Conservation (phyloP, 1,140 invertebrate genomes). For the Tribolium madens region DNA sequence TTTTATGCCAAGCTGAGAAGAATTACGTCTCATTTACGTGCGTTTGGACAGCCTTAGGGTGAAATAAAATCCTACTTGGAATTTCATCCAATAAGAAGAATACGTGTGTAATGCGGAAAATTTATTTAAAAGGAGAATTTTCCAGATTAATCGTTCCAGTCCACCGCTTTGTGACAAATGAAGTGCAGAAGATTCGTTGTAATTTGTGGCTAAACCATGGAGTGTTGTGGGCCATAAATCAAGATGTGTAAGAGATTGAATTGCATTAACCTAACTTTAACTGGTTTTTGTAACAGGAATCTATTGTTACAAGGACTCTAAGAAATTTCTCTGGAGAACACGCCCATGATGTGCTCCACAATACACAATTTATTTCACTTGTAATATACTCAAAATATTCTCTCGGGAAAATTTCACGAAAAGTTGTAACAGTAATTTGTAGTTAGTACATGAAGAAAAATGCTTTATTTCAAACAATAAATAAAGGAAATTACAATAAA, state of each 20-base stretch:
- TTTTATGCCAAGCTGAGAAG: neutral
- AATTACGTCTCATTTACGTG: constrained; percentile 22
- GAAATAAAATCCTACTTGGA: neutral
- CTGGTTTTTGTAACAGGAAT: neutral
- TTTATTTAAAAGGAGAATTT: constrained; percentile 35
- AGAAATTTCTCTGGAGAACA: neutral
- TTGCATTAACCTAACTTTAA: neutral
- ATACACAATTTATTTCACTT: neutral
- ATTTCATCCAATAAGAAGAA: neutral
- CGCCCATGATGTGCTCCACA: neutral
- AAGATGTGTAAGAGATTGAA: neutral
- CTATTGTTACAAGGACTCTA: neutral
- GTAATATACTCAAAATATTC: neutral
- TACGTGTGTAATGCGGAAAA: constrained; percentile 7
- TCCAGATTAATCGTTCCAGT: constrained; percentile 26
- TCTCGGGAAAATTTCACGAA: neutral
- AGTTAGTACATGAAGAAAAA: too few relatives aligned
- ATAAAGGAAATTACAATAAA: too few relatives aligned
- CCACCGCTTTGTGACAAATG: constrained; percentile 20
- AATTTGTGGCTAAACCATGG: constrained; percentile 3
- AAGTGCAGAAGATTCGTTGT: constrained; percentile 15
- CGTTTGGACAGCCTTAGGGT: neutral
- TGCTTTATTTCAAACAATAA: too few relatives aligned
- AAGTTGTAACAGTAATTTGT: neutral
- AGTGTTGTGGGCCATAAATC: neutral